These are phyloP conservation scores for Alsophila aescularia DNA, from an alignment of 2,888 invertebrate species.

Conservation along the genomic window DNA sequence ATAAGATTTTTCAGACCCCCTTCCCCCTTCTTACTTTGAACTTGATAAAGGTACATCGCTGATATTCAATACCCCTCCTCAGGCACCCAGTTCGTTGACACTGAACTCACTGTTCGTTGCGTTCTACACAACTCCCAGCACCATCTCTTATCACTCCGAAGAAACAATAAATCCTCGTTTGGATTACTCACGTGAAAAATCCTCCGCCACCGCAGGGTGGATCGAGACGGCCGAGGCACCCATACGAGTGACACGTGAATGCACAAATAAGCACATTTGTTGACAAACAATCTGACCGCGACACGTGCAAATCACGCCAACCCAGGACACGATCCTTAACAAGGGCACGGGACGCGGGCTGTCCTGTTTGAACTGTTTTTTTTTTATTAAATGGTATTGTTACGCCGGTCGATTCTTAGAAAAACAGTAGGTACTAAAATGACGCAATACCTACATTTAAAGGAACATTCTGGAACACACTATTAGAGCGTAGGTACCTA, in stretches of 20 bases:
- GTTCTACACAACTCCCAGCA: conserved; percentile 60
- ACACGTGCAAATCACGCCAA: conserved; percentile 57
- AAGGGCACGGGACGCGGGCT: conserved; percentile 78
- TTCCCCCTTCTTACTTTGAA: no score
- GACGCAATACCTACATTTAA: no score
- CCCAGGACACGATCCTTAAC: conserved; percentile 64
- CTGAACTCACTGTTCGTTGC: no score
- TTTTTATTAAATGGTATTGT: no score
- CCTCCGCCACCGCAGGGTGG: conserved; percentile 48
- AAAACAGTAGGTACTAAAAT: no score
- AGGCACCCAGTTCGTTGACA: conserved; percentile 78
- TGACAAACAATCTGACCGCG: conserved; percentile 55
- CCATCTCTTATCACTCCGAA: conserved; percentile 64
- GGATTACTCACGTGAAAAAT: conserved; percentile 70
- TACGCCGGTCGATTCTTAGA: no score
- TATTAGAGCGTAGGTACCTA: no score
- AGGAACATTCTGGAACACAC: no score
- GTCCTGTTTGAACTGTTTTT: conserved; percentile 33
- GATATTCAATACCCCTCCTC: conserved; percentile 50
- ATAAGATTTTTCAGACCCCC: no score
- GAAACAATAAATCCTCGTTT: conserved; percentile 50
- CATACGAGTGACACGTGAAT: conserved; percentile 54
- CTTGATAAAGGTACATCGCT: conserved; percentile 54
- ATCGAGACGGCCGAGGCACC: conserved; percentile 52
- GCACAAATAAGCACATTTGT: conserved; percentile 61